Conservation (phyloP, 2,113 vertebrate species). For the Seriola aureovittata region DNA sequence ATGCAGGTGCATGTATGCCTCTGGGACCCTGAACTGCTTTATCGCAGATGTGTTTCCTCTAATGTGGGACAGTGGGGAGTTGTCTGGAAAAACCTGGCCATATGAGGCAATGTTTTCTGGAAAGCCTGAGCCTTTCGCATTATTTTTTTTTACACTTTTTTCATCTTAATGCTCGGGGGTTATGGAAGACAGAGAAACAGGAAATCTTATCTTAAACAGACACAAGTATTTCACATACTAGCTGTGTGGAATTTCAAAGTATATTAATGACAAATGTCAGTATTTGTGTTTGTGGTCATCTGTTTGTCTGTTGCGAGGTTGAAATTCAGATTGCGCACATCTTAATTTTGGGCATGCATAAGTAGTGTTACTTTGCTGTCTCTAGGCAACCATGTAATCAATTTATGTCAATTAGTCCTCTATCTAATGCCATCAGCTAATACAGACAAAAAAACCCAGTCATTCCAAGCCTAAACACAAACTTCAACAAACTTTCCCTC, state of each 20-base stretch:
- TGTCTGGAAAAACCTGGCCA: constrained; percentile 26
- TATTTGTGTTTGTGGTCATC: not conserved
- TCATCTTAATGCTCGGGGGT: not conserved
- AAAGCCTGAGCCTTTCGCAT: constrained; percentile 1
- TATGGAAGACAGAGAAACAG: not conserved
- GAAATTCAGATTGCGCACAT: not conserved
- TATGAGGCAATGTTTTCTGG: constrained; percentile 41
- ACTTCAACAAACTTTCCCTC: too few species aligned
- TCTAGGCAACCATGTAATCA: constrained; percentile 8
- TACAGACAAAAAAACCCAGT: not conserved
- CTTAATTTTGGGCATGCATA: not conserved
- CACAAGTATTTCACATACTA: not conserved
- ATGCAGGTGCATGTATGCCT: constrained; percentile 41
- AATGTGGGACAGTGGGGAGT: constrained; percentile 38
- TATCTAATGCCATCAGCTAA: not conserved
- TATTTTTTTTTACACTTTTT: constrained; percentile 11
- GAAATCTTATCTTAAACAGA: not conserved
- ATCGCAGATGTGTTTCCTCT: constrained; percentile 51
- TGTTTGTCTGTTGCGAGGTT: not conserved
- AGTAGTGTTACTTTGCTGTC: not conserved
- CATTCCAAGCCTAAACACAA: too few species aligned
- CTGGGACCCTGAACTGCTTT: constrained; percentile 23
- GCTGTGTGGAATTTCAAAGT: not conserved
- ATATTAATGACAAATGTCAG: too few species aligned
- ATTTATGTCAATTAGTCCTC: not conserved